Conservation (phyloP, 2,113 vertebrate genomes). For the Oreocharis arfaki region DNA sequence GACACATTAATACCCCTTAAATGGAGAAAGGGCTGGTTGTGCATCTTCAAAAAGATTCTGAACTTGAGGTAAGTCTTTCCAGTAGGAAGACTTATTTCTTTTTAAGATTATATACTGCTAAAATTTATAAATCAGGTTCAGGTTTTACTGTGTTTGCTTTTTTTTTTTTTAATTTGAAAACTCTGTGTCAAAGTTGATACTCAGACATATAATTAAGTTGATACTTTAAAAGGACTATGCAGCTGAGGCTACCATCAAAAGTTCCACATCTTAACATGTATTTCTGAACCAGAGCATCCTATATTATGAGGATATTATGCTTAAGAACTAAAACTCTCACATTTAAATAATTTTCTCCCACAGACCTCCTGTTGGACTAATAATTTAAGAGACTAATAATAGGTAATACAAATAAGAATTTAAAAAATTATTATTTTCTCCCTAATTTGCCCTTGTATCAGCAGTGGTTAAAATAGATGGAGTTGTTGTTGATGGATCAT, state of each 20-base stretch:
- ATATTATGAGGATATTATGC: neutral
- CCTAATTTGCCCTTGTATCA: neutral
- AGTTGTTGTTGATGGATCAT: neutral
- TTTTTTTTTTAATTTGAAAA: neutral
- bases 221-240: neutral
- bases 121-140: neutral
- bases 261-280: neutral
- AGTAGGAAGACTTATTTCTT: neutral
- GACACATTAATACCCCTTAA: constrained; percentile 21
- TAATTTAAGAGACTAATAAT: neutral
- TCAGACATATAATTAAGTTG: neutral
- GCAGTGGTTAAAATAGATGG: neutral
- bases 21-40: neutral
- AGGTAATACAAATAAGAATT: neutral
- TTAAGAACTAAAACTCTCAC: neutral
- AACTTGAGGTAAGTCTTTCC: neutral
- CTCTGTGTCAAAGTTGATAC: neutral
- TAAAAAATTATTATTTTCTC: neutral
- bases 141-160: neutral
- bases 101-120: neutral
- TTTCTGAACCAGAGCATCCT: neutral
- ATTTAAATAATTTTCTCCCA: neutral
- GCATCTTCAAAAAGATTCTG: neutral
- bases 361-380: neutral
- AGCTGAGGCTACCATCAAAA: neutral